phyloP scores from a whole-genome alignment of 2,797 vertebrate species.

The Sebastes cheni region DNA sequence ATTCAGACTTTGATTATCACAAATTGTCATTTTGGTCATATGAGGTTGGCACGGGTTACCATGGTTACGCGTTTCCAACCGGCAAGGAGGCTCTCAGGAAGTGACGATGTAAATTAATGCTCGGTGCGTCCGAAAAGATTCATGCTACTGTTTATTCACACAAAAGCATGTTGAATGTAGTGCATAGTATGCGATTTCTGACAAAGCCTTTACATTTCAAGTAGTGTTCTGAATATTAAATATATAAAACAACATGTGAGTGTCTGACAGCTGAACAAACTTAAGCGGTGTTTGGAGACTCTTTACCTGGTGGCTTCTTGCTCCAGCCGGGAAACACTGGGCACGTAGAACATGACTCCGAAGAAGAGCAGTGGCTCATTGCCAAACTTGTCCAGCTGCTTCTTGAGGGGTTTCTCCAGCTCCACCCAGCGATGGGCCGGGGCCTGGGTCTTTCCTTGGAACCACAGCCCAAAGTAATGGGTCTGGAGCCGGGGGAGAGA shows the following conservation, averaged over 20 bases:
- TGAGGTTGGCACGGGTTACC: no score
- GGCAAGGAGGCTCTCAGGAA: no score
- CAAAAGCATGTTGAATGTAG: no score
- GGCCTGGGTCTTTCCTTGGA: constrained; percentile 90
- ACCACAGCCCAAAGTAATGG: constrained; percentile 96
- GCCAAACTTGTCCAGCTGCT: constrained; percentile 98
- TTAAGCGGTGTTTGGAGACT: neutral
- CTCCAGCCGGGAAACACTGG: constrained; percentile 90
- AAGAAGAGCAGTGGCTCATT: constrained; percentile 96
- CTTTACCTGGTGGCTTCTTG: constrained; percentile 93
- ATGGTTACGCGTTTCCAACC: no score
- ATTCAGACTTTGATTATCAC: no score
- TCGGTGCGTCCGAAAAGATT: no score
- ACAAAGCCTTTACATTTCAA: neutral
- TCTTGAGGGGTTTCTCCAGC: constrained; percentile 97
- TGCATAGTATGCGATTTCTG: no score
- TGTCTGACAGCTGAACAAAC: neutral
- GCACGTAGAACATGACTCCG: constrained; percentile 98
- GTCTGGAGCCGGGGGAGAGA: constrained; percentile 77
- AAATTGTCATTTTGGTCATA: no score
- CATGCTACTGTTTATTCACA: no score
- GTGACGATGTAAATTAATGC: no score
- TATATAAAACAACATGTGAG: neutral
- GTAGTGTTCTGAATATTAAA: neutral
- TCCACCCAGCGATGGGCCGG: constrained; percentile 94